Conservation (phyloP, 2,797 vertebrate species). For the Holocentrus rufus region DNA sequence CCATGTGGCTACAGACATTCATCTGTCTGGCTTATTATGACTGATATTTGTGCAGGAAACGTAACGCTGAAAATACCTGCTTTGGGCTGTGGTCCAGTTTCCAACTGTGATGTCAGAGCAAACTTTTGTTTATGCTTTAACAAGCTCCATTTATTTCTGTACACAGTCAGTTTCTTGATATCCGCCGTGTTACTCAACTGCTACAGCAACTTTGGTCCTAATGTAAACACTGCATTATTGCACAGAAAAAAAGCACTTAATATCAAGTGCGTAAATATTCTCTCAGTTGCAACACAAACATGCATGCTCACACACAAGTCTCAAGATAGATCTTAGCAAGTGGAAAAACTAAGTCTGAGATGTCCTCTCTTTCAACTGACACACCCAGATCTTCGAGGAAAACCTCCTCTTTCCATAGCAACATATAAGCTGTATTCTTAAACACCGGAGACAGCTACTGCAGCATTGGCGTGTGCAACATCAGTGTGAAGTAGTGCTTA, state of each 20-base stretch:
- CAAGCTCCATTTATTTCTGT: slow-evolving; percentile 1
- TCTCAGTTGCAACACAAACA: not conserved
- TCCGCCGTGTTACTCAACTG: not conserved
- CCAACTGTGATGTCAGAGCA: slow-evolving; percentile 17
- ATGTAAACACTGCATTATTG: not conserved
- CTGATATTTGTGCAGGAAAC: slow-evolving; percentile 42
- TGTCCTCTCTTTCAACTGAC: not conserved
- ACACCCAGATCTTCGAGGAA: slow-evolving; percentile 13
- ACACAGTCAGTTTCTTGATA: not conserved
- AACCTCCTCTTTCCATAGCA: slow-evolving; percentile 9
- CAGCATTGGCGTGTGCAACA: slow-evolving; percentile 16
- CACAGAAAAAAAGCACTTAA: not conserved
- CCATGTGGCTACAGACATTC: slow-evolving; percentile 26
- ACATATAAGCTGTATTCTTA: slow-evolving; percentile 21
- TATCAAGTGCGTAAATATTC: too few species aligned
- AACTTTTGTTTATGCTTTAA: not conserved
- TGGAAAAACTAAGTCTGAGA: not conserved
- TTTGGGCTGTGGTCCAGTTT: not conserved
- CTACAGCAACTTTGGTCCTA: not conserved
- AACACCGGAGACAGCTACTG: slow-evolving; percentile 15
- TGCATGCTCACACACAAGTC: not conserved
- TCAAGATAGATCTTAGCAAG: not conserved
- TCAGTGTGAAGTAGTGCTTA: slow-evolving; percentile 41
- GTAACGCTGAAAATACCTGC: slow-evolving; percentile 22
- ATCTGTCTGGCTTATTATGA: slow-evolving; percentile 14